Conservation (phyloP, 2,888 invertebrate species). For the Tupiocoris notatus region DNA sequence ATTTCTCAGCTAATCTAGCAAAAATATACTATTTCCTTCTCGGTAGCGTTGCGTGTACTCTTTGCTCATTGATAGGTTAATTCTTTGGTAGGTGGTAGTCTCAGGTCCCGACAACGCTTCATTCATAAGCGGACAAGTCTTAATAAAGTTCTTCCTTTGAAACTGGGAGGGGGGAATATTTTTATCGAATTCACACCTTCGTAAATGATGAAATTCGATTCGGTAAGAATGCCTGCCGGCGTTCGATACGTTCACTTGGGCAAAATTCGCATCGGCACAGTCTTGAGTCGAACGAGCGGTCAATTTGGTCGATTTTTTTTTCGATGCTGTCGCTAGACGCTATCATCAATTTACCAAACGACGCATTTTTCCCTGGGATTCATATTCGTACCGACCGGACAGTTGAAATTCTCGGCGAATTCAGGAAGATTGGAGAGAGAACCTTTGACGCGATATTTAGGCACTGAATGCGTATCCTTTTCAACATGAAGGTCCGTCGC, state of each 20-base stretch:
- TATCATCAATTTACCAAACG: slow-evolving; percentile 66
- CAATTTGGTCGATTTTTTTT: neutral
- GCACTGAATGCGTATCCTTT: slow-evolving; percentile 82
- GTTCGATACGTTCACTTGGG: neutral
- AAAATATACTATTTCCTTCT: neutral
- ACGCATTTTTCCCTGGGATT: slow-evolving; percentile 82
- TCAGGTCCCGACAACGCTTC: neutral
- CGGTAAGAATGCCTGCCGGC: neutral
- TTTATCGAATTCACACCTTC: no score
- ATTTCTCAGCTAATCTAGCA: neutral
- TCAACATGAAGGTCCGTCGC: slow-evolving; percentile 79
- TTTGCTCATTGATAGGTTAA: neutral
- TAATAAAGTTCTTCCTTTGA: neutral
- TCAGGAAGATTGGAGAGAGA: slow-evolving; percentile 82
- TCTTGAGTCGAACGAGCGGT: neutral
- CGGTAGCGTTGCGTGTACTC: neutral
- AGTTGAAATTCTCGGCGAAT: slow-evolving; percentile 77
- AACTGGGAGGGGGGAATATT: neutral
- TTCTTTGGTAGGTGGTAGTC: neutral
- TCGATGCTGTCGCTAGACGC: neutral
- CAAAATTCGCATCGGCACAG: neutral
- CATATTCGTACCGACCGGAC: slow-evolving; percentile 73
- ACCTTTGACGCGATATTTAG: slow-evolving; percentile 81
- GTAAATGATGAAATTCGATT: no score
- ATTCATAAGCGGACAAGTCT: neutral